Conservation (phyloP, 2,113 vertebrate species). For the Heterotilapia buettikoferi region DNA sequence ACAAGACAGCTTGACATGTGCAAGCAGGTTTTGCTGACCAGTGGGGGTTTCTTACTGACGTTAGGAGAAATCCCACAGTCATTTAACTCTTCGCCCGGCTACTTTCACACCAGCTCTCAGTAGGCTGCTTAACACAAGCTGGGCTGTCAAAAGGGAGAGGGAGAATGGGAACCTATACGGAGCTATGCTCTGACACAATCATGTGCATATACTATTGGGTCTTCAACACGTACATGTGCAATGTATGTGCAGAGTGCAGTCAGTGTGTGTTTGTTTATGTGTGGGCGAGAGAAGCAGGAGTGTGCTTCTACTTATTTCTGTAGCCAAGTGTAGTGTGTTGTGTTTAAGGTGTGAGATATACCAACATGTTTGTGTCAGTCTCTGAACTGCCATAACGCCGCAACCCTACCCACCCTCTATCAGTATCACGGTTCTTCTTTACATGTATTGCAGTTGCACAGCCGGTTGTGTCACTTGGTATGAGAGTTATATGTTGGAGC, state of each 20-base stretch:
- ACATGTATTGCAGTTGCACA: neutral
- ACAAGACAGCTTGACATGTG: slow-evolving; percentile 62
- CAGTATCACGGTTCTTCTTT: neutral
- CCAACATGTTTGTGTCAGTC: neutral
- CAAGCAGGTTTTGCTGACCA: slow-evolving; percentile 45
- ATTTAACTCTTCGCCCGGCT: slow-evolving; percentile 39
- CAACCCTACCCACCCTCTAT: neutral
- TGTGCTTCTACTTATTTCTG: slow-evolving; percentile 24
- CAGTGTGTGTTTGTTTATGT: neutral
- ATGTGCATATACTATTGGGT: neutral
- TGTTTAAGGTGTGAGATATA: neutral
- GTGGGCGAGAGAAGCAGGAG: neutral
- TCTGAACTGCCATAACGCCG: neutral
- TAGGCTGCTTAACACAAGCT: slow-evolving; percentile 11
- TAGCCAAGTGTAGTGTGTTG: neutral
- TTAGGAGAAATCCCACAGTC: slow-evolving; percentile 60
- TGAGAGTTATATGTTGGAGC: neutral
- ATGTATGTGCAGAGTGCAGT: neutral
- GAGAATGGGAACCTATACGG: too few relatives aligned
- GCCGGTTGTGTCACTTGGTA: neutral
- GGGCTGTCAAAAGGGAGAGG: slow-evolving; percentile 12
- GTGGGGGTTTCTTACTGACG: slow-evolving; percentile 39
- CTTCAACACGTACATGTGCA: neutral
- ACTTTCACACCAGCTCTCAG: slow-evolving; percentile 31
- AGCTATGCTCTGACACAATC: too few relatives aligned